Percentiles rank a stretch among this genome's conserved stretches.
phyloP scores from a whole-genome alignment of 2,797 vertebrate genomes.

The Sebastes dallii region DNA sequence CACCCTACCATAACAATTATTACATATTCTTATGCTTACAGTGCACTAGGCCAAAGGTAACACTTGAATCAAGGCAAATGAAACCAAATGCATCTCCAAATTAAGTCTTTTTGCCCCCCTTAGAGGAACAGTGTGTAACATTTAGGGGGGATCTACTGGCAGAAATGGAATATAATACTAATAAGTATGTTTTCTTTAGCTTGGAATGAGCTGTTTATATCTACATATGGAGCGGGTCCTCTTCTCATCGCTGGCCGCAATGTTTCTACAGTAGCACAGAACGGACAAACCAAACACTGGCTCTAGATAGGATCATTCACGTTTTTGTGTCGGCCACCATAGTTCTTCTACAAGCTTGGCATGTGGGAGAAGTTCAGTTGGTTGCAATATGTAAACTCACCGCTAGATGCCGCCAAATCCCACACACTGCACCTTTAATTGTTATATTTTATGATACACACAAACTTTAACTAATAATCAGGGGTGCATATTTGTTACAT shows the following conservation, averaged over 20 bases:
- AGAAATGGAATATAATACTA: neutral
- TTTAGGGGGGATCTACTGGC: no score
- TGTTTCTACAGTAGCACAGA: no score
- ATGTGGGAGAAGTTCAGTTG: no score
- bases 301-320: accelerated
- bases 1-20: constrained; percentile 2
- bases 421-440: no score
- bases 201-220: neutral
- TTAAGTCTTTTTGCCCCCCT: neutral
- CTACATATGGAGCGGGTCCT: neutral
- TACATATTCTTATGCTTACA: neutral
- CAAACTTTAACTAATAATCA: neutral
- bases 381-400: no score
- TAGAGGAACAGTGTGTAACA: no score
- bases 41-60: neutral
- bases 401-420: accelerated
- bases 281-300: no score
- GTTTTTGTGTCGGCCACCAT: no score
- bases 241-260: no score
- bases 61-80: constrained; percentile 1
- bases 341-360: no score
- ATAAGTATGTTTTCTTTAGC: neutral
- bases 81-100: constrained; percentile 1
- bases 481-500: neutral
- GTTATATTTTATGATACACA: neutral